These are phyloP conservation scores for Eulemur mongoz DNA, from an alignment of 2,797 vertebrate genomes.

Conservation along the genomic window DNA sequence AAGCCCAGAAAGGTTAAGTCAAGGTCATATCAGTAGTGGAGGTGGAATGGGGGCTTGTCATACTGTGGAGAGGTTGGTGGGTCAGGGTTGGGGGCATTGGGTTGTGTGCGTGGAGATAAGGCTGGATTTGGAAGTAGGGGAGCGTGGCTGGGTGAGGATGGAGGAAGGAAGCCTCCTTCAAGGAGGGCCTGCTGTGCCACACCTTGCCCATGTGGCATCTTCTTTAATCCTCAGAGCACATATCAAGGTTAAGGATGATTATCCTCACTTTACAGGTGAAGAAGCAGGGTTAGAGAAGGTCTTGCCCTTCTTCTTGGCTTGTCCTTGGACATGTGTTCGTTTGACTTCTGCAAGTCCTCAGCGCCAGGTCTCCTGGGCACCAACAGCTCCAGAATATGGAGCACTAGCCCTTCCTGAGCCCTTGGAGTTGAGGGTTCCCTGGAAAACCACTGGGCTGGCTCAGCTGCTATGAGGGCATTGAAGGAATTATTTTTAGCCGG, in stretches of 20 bases:
- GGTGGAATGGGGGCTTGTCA: background rate
- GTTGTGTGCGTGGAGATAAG: background rate
- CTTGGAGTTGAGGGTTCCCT: background rate
- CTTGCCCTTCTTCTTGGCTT: background rate
- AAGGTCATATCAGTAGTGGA: background rate
- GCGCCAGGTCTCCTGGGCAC: background rate
- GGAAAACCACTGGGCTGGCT: background rate
- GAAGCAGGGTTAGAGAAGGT: background rate
- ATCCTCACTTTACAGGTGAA: background rate
- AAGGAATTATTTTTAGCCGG: constrained; percentile 12
- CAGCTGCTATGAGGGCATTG: background rate
- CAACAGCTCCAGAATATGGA: background rate
- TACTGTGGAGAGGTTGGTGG: background rate
- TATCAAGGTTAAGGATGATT: background rate
- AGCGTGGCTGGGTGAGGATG: background rate
- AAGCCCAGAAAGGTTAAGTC: constrained; percentile 24
- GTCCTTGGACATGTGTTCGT: background rate
- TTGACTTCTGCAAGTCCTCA: background rate
- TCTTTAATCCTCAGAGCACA: background rate
- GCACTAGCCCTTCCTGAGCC: background rate
- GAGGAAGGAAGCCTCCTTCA: background rate
- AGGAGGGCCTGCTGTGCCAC: background rate
- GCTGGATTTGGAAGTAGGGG: background rate
- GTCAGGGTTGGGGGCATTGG: background rate
- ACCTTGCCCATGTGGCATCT: background rate